A percentile compares a stretch with the other conserved stretches of the same genome.
These are phyloP conservation scores for Catharus minimus DNA, from an alignment of 2,113 vertebrate genomes.

Conservation along the genomic window DNA sequence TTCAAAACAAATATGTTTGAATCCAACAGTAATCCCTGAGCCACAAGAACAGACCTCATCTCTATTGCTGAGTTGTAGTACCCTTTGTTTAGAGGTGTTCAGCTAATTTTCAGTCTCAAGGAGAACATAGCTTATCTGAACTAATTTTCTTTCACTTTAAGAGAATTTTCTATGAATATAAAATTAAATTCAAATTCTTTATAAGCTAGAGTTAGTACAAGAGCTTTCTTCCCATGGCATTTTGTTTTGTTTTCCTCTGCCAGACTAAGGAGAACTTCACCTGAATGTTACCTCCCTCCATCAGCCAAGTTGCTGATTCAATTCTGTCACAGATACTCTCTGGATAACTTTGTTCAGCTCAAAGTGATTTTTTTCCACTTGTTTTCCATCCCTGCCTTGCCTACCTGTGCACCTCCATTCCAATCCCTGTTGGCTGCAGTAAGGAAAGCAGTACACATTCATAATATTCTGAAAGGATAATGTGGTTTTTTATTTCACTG, in stretches of 20 bases:
- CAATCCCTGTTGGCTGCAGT: not conserved
- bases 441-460: not conserved
- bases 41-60: not conserved
- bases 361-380: not conserved
- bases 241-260: not conserved
- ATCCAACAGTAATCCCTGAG: not conserved
- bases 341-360: not conserved
- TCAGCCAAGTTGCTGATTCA: not conserved
- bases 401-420: not conserved
- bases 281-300: not conserved
- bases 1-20: slow-evolving; percentile 20
- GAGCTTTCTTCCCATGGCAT: not conserved
- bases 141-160: not conserved
- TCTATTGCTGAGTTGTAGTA: not conserved
- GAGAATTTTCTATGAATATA: not conserved
- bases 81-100: not conserved
- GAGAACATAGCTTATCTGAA: not conserved
- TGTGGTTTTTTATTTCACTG: not conserved
- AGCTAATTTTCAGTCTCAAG: not conserved
- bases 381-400: not conserved
- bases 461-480: not conserved
- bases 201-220: not conserved
- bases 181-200: not conserved
- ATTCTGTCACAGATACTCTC: not conserved
- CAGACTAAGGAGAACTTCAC: not conserved